Conservation (phyloP, 2,797 vertebrate species). For the Ammospiza maritima region DNA sequence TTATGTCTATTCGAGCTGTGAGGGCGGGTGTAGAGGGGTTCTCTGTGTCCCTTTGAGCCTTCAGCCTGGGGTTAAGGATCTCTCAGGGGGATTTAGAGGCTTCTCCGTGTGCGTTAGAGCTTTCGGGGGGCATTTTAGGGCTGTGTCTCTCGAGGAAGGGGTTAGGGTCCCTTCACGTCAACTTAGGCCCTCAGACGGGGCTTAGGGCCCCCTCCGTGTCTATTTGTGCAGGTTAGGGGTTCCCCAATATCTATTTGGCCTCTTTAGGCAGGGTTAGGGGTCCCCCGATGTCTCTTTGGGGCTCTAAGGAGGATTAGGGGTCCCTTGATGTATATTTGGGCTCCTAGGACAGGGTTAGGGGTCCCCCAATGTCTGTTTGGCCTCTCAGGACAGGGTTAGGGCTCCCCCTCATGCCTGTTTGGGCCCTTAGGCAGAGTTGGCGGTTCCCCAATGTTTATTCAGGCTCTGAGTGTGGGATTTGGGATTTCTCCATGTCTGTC, state of each 20-base stretch:
- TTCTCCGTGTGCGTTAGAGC: rapidly evolving
- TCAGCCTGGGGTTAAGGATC: rapidly evolving
- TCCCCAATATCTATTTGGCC: rapidly evolving
- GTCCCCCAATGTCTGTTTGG: too few species aligned
- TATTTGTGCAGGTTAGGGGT: too few species aligned
- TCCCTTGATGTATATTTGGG: not conserved
- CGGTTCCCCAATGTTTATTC: rapidly evolving
- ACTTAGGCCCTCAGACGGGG: rapidly evolving
- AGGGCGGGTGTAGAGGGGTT: not conserved
- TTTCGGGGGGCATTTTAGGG: rapidly evolving
- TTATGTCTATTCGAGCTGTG: not conserved
- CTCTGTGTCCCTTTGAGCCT: rapidly evolving
- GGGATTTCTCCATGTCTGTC: rapidly evolving
- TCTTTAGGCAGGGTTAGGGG: too few species aligned
- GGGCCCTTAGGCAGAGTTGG: not conserved
- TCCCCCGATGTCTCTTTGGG: rapidly evolving
- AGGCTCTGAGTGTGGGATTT: not conserved
- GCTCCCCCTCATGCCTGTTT: not conserved
- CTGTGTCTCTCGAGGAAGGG: rapidly evolving
- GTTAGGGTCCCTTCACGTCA: rapidly evolving
- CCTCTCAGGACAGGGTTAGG: not conserved
- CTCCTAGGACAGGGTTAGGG: too few species aligned
- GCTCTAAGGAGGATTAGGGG: too few species aligned
- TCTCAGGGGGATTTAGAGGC: too few species aligned
- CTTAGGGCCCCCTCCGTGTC: not conserved